Percentiles rank a stretch among this genome's conserved stretches.
Conservation (phyloP, 2,888 invertebrate species). For the Drosophila prostipennis region DNA sequence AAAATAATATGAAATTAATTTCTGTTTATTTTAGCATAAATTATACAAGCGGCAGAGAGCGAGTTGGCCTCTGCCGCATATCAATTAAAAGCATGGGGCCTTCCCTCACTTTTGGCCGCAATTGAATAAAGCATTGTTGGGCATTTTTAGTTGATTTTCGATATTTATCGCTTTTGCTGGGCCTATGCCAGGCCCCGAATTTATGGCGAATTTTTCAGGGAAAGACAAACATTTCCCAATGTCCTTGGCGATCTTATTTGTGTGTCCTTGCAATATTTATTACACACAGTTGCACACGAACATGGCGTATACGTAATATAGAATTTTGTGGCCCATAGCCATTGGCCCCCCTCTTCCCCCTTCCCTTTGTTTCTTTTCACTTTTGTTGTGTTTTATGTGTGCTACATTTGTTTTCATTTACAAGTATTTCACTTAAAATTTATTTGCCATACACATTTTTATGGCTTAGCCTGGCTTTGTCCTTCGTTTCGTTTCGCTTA, state of each 20-base stretch:
- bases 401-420: conserved; percentile 78
- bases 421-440: conserved; percentile 79
- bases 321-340: conserved; percentile 51
- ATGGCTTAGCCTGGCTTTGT: conserved; percentile 62
- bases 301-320: conserved; percentile 66
- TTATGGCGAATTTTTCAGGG: conserved; percentile 57
- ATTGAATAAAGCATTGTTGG: conserved; percentile 52
- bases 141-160: conserved; percentile 45
- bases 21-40: conserved; percentile 68
- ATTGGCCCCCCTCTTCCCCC: conserved; percentile 5
- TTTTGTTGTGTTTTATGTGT: conserved; percentile 40
- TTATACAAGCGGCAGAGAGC: conserved; percentile 31
- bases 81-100: conserved; percentile 56
- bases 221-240: conserved; percentile 42
- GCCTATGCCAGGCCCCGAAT: conserved; percentile 44
- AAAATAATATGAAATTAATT: conserved; percentile 58
- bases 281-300: conserved; percentile 50
- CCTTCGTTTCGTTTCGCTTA: conserved; percentile 5
- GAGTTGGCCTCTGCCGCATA: conserved; percentile 42
- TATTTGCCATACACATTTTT: conserved; percentile 75
- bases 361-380: not conserved
- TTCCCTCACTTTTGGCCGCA: conserved; percentile 17
- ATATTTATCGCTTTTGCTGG: conserved; percentile 47
- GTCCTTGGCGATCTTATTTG: conserved; percentile 60
- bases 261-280: conserved; percentile 62